These are phyloP conservation scores for Platypus cylindrus DNA, from an alignment of 2,888 invertebrate species.

Conservation along the genomic window DNA sequence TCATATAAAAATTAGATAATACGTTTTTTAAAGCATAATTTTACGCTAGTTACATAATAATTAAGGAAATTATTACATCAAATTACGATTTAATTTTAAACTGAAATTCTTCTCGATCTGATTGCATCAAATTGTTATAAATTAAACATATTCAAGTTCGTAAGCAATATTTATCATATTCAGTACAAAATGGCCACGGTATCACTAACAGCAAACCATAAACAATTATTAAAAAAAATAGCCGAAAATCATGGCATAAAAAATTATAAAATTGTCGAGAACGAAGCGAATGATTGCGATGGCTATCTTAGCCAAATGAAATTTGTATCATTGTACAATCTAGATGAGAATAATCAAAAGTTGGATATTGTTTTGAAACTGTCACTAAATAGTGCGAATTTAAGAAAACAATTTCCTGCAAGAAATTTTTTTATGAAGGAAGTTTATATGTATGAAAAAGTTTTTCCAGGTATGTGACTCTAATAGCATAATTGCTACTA, in stretches of 20 bases:
- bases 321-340: constrained; percentile 4
- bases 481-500: no score
- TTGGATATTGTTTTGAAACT: constrained; percentile 7
- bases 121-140: no score
- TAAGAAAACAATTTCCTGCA: constrained; percentile 10
- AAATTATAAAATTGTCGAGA: constrained; percentile 1
- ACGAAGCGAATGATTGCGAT: constrained; percentile 7
- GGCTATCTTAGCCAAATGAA: constrained; percentile 10
- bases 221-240: constrained; percentile 2
- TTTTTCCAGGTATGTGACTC: constrained; percentile 12
- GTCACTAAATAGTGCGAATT: constrained; percentile 5
- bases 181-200: constrained; percentile 6
- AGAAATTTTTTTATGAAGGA: constrained; percentile 8
- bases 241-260: constrained; percentile 3
- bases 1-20: no score
- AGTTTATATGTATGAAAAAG: constrained; percentile 8
- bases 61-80: no score
- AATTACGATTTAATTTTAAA: no score
- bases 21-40: no score
- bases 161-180: no score
- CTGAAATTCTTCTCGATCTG: no score
- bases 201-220: neutral
- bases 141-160: no score
- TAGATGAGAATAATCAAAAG: constrained; percentile 7
- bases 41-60: no score